Evolutionary conservation across 2,888 invertebrate genomes (phyloP).

Genomic region (Eretmocerus hayati): DNA sequence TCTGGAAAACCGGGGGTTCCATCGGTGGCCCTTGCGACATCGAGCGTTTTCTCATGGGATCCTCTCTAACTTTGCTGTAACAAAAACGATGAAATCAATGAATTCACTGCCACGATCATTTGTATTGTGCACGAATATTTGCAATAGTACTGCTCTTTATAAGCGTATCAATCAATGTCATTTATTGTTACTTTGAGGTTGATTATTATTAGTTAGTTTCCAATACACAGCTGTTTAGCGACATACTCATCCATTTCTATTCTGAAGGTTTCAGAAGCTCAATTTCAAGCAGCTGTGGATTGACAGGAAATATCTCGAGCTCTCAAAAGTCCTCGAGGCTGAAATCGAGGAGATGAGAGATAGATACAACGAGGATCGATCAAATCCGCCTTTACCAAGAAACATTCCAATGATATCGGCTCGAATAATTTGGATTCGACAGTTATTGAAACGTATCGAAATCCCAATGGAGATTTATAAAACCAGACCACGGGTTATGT

Average conservation of each 20-base stretch:
- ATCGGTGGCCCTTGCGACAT: too few relatives aligned
- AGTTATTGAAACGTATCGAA: constrained; percentile 66
- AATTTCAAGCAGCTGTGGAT: constrained; percentile 66
- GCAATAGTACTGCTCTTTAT: too few relatives aligned
- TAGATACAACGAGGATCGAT: constrained; percentile 70
- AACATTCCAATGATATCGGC: constrained; percentile 77
- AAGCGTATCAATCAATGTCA: too few relatives aligned
- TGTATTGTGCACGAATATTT: too few relatives aligned
- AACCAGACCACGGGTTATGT: constrained; percentile 48
- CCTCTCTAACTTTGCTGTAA: too few relatives aligned
- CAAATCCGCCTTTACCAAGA: constrained; percentile 64
- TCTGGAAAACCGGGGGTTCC: too few relatives aligned
- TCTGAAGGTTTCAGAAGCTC: constrained; percentile 64
- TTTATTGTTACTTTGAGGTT: too few relatives aligned
- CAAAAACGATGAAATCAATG: too few relatives aligned
- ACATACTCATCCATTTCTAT: neutral
- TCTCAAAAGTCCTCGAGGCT: constrained; percentile 58
- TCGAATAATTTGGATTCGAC: constrained; percentile 76
- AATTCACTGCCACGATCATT: too few relatives aligned
- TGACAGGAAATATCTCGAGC: constrained; percentile 67
- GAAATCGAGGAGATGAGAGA: constrained; percentile 68
- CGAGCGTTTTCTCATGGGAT: too few relatives aligned
- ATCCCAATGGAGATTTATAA: constrained; percentile 64
- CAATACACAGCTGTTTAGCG: too few relatives aligned
- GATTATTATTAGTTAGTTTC: too few relatives aligned